Base-by-base conservation (phyloP, 2,113 vertebrate species). In the Mus musculus region DNA sequence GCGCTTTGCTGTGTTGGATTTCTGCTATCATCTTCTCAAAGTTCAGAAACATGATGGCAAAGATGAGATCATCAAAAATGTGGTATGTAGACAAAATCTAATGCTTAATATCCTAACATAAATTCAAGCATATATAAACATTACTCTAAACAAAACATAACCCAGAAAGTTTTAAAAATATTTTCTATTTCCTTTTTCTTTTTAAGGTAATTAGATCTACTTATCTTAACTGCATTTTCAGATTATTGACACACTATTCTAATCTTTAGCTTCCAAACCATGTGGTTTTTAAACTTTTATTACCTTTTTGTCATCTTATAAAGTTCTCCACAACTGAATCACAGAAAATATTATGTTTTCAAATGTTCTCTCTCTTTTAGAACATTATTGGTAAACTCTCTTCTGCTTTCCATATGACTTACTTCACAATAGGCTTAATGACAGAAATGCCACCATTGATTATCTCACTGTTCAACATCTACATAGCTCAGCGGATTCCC, bases 11-110 rank as follows among this genome's bases (percentile, higher is more conserved):
- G 99, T 99, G 26, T 82, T 99, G 96, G 99, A 99, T 96, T 99
- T 99, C 98, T 99, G 99, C 98, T 99, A 99, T 98, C 99, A 99
- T 93, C 98, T 99, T 0, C 97, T 99, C 36, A 99, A 99, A 93
- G 99, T 99, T 71, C 99, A 99, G 97, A 99, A 99, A 91, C 99
- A 99, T 0, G 99, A 99, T 0, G 99, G 99, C 97, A 99, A 99
- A 97, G 99, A 99, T 3, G 99, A 99, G 94, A 98, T 99, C 77
- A 99, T 99, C 95, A 99, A 99, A 97, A 99, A 99, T 0, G 99
- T 99, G 99, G 99, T 99, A 98, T 49, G 99, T 98, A 80, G 67
- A 82, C 88, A 85, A 88, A 11, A 20, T 4, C 3, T 49, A 59
- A 52, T n/a, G 16, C 39, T 56, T 13, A 78, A 78, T 13, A 86